Base-by-base conservation (phyloP, 2,888 invertebrate species). In the Timema cristinae region DNA sequence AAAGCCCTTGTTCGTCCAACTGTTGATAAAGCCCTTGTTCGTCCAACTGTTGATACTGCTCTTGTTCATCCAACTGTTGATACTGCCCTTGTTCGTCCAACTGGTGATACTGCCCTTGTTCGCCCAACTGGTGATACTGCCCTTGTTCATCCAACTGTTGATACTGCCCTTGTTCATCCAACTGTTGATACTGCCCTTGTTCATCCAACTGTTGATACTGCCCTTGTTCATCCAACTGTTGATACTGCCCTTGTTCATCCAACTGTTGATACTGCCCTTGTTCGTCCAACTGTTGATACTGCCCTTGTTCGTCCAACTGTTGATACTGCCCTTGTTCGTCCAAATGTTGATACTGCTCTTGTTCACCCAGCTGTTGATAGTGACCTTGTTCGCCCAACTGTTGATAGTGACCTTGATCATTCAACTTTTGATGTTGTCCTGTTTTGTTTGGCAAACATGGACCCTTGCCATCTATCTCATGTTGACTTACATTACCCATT, bases 31-130 rank as follows among this genome's bases (percentile, higher is more conserved):
- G 63, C 13, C 32, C 63, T 47, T 63, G 47, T 32, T 63, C 63
- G 2, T 13, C 63, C 10, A 32, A 9, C 48, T 63, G 32, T 32
- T 63, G 47, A 48, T 63, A 63, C n/a, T 63, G 63, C n/a, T n/a
- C 59, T 59, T 15, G 16, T 9, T 59, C 59, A 1, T 59, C 59
- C 16, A 59, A 15, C 8, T 7, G 15, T 32, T 63, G 47, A 48
- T 63, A 63, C n/a, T 63, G 63, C n/a, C 59, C 59, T 59, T 15
- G 16, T 9, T 59, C 59, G 9, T 59, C 59, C 16, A 59, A 15
- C 8, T 7, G 15, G 1, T 32, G 32, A 32, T n/a, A 59, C 59
- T 59, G 59, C 10, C 15, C 59, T 9, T 59, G 16, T 32, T 59
- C 59, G 1, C 59, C 59, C 9, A 59, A 15, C 10, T 59, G 15